Conservation (phyloP, 1,140 invertebrate species). For the Macrobrachium rosenbergii region DNA sequence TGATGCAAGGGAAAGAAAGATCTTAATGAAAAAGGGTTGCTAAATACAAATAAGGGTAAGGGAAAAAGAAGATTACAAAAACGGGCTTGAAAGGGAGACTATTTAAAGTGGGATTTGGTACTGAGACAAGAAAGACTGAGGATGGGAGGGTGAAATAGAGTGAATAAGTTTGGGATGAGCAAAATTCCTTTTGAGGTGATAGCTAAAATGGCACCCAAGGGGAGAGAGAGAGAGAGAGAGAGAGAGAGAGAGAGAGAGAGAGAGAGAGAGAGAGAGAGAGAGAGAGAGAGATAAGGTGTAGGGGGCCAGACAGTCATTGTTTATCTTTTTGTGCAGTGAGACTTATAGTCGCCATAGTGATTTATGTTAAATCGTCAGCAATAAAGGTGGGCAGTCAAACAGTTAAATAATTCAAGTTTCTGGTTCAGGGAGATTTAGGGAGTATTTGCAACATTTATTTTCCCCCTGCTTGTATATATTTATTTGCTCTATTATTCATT, state of each 20-base stretch:
- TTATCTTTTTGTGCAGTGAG: too few relatives aligned
- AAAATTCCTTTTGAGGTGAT: neutral
- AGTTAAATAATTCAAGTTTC: neutral
- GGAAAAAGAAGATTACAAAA: neutral
- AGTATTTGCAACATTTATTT: too few relatives aligned
- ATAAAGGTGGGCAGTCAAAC: too few relatives aligned
- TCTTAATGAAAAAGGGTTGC: neutral
- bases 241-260: slow-evolving; percentile 41
- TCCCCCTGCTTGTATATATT: too few relatives aligned
- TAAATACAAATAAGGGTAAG: neutral
- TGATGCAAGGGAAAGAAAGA: neutral
- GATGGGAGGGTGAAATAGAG: neutral
- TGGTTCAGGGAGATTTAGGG: too few relatives aligned
- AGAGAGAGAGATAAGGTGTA: neutral
- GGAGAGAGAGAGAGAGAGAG: slow-evolving; percentile 36
- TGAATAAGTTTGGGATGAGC: neutral
- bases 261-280: slow-evolving; percentile 41
- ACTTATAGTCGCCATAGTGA: too few relatives aligned
- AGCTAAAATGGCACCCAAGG: neutral
- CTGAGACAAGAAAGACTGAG: neutral
- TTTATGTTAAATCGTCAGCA: too few relatives aligned
- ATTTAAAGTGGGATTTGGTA: neutral
- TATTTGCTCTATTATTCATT: too few relatives aligned
- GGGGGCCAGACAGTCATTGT: too few relatives aligned
- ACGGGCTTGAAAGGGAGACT: neutral